Conservation (phyloP, 1,140 invertebrate genomes). For the Trichomalopsis sarcophagae region DNA sequence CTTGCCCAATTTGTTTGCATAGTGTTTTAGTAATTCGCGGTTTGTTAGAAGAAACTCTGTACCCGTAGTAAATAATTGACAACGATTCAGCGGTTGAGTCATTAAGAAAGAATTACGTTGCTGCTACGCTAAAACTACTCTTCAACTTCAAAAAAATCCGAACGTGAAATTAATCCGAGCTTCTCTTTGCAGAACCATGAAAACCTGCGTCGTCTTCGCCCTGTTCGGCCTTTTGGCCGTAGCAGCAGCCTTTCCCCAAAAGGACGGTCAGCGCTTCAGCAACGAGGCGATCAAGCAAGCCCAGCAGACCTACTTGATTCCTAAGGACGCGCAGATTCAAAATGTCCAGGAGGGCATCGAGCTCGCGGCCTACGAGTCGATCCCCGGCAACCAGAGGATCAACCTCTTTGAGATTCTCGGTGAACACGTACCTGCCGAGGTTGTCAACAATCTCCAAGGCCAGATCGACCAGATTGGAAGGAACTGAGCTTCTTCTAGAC, state of each 20-base stretch:
- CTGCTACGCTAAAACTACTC: too few relatives aligned
- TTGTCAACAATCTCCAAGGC: conserved; percentile 88
- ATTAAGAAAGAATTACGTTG: too few relatives aligned
- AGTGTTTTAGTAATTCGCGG: too few relatives aligned
- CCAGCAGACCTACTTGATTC: conserved; percentile 87
- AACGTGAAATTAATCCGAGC: neutral
- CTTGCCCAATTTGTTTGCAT: neutral
- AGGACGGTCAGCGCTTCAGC: conserved; percentile 86
- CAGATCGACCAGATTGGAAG: conserved; percentile 88
- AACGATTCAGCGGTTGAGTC: too few relatives aligned
- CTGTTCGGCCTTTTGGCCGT: conserved; percentile 72
- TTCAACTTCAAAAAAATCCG: too few relatives aligned
- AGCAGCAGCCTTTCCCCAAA: conserved; percentile 78
- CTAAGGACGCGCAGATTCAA: conserved; percentile 89
- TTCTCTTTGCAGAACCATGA: conserved; percentile 63
- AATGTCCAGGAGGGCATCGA: conserved; percentile 90
- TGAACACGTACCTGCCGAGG: conserved; percentile 87
- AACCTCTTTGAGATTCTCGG: conserved; percentile 88
- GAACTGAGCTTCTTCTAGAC: conserved; percentile 61
- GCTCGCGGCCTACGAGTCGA: conserved; percentile 87
- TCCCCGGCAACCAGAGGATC: conserved; percentile 87
- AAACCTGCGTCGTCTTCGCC: conserved; percentile 66
- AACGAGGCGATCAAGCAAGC: conserved; percentile 91
- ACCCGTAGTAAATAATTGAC: too few relatives aligned
- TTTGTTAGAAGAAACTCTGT: too few relatives aligned